A percentile compares a stretch with the other conserved stretches of the same genome.
Evolutionary conservation across 2,113 vertebrate genomes (phyloP).

Genomic region (Romanogobio albipinnatus): DNA sequence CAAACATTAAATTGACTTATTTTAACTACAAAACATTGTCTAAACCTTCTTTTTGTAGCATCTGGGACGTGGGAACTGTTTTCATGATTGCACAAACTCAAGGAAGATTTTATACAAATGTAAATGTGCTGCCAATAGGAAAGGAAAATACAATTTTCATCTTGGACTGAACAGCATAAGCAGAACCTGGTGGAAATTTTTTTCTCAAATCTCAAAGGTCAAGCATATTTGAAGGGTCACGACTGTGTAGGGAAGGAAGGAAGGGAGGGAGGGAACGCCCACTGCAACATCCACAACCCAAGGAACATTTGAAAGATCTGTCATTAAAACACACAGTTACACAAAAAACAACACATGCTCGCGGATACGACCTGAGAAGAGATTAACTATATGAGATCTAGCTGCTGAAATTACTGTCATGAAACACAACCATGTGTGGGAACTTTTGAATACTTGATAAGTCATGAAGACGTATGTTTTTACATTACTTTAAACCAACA

Average conservation of each 20-base stretch:
- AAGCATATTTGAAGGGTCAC: constrained; percentile 28
- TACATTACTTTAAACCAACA: too few species aligned
- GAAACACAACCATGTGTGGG: neutral
- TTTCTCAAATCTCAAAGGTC: constrained; percentile 20
- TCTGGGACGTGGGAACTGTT: neutral
- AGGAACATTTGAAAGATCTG: constrained; percentile 57
- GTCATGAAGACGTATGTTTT: too few species aligned
- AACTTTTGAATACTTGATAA: neutral
- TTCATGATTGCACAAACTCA: neutral
- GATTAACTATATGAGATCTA: constrained; percentile 15
- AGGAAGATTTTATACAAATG: neutral
- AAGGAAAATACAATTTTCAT: neutral
- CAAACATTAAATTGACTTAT: neutral
- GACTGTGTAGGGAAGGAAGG: neutral
- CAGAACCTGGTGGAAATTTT: neutral
- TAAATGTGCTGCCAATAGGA: neutral
- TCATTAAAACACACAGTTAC: constrained; percentile 39
- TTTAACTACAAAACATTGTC: neutral
- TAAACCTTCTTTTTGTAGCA: neutral
- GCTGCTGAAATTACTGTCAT: neutral
- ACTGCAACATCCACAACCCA: constrained; percentile 21
- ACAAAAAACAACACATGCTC: constrained; percentile 3
- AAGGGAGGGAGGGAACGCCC: constrained; percentile 14
- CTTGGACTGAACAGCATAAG: neutral
- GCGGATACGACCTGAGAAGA: constrained; percentile 4